phyloP scores from a whole-genome alignment of 1,140 invertebrate genomes.

The Brachionus rubens region DNA sequence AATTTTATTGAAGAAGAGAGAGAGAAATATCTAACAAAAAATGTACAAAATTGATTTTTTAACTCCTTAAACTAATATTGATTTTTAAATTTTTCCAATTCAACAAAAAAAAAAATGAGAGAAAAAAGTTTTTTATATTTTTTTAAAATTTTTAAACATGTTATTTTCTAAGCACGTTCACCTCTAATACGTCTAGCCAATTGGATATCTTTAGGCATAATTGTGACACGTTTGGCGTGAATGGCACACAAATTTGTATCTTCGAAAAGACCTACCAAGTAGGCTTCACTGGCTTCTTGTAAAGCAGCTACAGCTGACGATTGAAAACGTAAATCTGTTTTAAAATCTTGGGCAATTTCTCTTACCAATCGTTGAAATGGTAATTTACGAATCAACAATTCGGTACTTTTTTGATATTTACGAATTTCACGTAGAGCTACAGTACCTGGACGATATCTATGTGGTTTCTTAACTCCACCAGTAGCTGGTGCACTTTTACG shows the following conservation, averaged over 20 bases:
- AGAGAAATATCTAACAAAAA: conserved; percentile 33
- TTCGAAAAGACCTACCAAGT: conserved; percentile 80
- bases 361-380: conserved; percentile 79
- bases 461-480: conserved; percentile 65
- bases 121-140: too few species aligned
- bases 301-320: conserved; percentile 60
- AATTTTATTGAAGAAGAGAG: not conserved
- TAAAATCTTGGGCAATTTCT: conserved; percentile 79
- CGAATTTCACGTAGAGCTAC: conserved; percentile 80
- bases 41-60: conserved; percentile 21
- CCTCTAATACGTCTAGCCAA: conserved; percentile 57
- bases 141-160: conserved; percentile 8
- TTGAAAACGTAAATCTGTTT: conserved; percentile 67
- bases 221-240: conserved; percentile 87
- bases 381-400: conserved; percentile 75
- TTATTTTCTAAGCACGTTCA: conserved; percentile 54
- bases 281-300: conserved; percentile 80
- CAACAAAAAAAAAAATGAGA: conserved; percentile 12
- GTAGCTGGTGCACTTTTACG: conserved; percentile 63
- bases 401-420: conserved; percentile 78
- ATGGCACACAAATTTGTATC: conserved; percentile 90
- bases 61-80: not conserved
- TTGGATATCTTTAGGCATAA: conserved; percentile 94
- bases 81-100: conserved; percentile 9
- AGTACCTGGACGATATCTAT: conserved; percentile 69